A percentile compares a stretch with the other conserved stretches of the same genome.
Conservation (phyloP, 2,888 invertebrate species). For the Xestia sexstrigata region DNA sequence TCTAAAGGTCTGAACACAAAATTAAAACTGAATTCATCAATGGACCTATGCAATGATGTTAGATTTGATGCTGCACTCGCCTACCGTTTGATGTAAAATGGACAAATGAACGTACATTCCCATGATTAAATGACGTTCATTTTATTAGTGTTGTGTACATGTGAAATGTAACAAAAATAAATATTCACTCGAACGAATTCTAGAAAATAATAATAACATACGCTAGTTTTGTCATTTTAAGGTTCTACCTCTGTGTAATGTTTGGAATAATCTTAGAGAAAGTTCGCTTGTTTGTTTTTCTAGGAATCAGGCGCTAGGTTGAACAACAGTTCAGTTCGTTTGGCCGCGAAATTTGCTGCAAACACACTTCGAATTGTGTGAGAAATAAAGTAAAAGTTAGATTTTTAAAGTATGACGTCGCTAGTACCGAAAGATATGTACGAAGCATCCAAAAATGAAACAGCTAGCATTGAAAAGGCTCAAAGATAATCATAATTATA, state of each 20-base stretch:
- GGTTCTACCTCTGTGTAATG: neutral
- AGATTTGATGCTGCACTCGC: neutral
- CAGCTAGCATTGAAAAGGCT: neutral
- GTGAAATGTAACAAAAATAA: neutral
- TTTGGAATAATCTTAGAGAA: neutral
- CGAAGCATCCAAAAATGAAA: neutral
- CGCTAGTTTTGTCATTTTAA: neutral
- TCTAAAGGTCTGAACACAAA: neutral
- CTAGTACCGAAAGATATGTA: neutral
- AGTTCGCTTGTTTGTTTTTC: neutral
- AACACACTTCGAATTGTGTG: neutral
- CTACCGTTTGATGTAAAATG: neutral
- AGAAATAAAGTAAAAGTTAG: neutral
- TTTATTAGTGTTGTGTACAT: neutral
- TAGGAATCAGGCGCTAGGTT: neutral
- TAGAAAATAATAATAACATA: conserved; percentile 1
- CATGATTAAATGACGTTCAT: neutral
- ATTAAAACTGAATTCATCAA: neutral
- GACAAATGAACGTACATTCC: neutral
- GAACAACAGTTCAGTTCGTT: neutral
- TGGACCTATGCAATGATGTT: neutral
- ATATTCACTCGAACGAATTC: neutral
- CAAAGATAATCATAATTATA: neutral
- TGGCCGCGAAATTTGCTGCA: neutral
- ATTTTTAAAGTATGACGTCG: neutral